Percentiles rank a stretch among this genome's conserved stretches.
Evolutionary conservation across 2,888 invertebrate genomes (phyloP).

Genomic region (Petrolisthes cinctipes): DNA sequence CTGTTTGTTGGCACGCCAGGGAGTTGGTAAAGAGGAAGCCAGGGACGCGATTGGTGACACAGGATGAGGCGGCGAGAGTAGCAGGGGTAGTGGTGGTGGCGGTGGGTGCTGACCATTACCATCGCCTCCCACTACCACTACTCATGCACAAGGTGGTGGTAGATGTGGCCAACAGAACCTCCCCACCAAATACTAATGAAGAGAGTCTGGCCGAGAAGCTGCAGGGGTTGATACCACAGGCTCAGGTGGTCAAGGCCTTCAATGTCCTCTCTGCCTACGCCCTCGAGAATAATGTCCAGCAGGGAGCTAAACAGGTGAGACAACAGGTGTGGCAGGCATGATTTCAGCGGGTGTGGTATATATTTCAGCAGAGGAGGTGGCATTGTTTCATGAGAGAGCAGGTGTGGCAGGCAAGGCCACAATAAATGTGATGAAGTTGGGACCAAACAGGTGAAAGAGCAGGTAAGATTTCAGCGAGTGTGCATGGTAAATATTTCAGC

Average conservation of each 20-base stretch:
- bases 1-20: neutral
- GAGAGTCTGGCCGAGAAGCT: constrained; percentile 56
- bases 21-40: constrained; percentile 37
- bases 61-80: constrained; percentile 48
- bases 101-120: constrained; percentile 58
- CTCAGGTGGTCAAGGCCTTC: constrained; percentile 65
- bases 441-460: no score
- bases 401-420: no score
- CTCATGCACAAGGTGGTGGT: constrained; percentile 55
- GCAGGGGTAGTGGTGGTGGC: constrained; percentile 50
- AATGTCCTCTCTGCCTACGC: constrained; percentile 66
- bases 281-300: constrained; percentile 63
- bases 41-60: constrained; percentile 45
- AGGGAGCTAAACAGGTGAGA: constrained; percentile 62
- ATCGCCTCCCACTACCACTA: constrained; percentile 31
- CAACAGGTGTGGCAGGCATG: neutral
- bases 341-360: neutral
- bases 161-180: constrained; percentile 56
- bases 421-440: no score
- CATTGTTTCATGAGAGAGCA: neutral
- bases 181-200: constrained; percentile 21
- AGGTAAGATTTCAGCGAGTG: no score
- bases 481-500: no score
- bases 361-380: neutral
- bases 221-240: constrained; percentile 50